Conservation (phyloP, 2,888 invertebrate genomes). For the Heliconius ismenius region DNA sequence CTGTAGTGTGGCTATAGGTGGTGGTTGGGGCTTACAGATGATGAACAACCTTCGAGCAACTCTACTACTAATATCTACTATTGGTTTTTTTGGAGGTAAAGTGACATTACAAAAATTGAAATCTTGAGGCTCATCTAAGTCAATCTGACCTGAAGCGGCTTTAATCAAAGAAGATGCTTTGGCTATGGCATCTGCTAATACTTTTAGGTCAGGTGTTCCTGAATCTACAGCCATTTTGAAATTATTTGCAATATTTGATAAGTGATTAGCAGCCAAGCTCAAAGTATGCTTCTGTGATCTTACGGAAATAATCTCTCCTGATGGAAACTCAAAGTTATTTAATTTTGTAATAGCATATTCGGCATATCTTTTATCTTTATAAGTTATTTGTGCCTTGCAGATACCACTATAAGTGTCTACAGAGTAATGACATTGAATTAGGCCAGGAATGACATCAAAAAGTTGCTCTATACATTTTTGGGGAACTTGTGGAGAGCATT, state of each 20-base stretch:
- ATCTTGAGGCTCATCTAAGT: conserved; percentile 50
- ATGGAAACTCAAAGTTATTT: conserved; percentile 95
- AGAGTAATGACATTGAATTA: conserved; percentile 71
- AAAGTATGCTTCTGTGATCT: conserved; percentile 82
- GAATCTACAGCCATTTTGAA: conserved; percentile 67
- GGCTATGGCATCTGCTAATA: conserved; percentile 88
- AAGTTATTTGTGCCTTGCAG: conserved; percentile 69
- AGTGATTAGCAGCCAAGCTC: conserved; percentile 64
- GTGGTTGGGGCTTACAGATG: conserved; percentile 85
- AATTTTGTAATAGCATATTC: conserved; percentile 90
- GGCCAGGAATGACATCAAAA: conserved; percentile 91
- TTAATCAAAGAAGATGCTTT: conserved; percentile 89
- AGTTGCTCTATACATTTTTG: conserved; percentile 91
- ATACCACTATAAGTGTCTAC: conserved; percentile 74
- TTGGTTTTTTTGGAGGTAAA: conserved; percentile 87
- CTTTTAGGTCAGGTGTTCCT: conserved; percentile 80
- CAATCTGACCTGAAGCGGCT: conserved; percentile 75
- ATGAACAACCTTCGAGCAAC: conserved; percentile 86
- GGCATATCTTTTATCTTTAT: conserved; percentile 65
- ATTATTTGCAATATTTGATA: conserved; percentile 65
- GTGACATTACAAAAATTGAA: conserved; percentile 82
- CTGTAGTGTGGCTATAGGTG: conserved; percentile 87
- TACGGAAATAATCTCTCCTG: conserved; percentile 90
- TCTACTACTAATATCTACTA: conserved; percentile 83
- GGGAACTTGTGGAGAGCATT: conserved; percentile 86